Conservation (phyloP, 2,797 vertebrate genomes). For the Silurus lanzhouensis region DNA sequence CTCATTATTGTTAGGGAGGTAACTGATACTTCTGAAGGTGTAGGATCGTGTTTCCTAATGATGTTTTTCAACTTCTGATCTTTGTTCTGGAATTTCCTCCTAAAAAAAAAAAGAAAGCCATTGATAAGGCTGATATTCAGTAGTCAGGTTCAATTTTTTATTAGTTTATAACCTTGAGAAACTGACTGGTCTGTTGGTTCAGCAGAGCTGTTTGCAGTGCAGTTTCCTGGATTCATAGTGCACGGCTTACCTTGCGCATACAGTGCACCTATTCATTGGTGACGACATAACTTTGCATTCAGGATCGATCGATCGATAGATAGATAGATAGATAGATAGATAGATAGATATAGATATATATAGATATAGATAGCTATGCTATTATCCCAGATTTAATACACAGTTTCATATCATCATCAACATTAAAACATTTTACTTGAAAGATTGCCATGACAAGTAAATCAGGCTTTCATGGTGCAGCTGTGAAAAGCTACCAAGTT, state of each 20-base stretch:
- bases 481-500: not conserved
- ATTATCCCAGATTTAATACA: not conserved
- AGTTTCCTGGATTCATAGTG: constrained; percentile 37
- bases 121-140: not conserved
- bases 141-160: not conserved
- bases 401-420: not conserved
- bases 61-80: constrained; percentile 27
- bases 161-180: not conserved
- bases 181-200: not conserved
- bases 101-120: not conserved
- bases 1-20: constrained; percentile 42
- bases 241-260: constrained; percentile 27
- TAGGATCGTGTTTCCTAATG: constrained; percentile 41
- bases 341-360: no score
- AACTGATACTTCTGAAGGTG: constrained; percentile 33
- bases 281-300: not conserved
- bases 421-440: not conserved
- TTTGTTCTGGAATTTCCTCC: constrained; percentile 22
- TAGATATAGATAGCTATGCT: no score
- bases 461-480: not conserved
- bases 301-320: no score
- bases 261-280: constrained; percentile 26
- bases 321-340: no score
- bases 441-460: not conserved
- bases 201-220: constrained; percentile 49